Conservation (phyloP, 2,113 vertebrate species). For the Turdus rufiventris region DNA sequence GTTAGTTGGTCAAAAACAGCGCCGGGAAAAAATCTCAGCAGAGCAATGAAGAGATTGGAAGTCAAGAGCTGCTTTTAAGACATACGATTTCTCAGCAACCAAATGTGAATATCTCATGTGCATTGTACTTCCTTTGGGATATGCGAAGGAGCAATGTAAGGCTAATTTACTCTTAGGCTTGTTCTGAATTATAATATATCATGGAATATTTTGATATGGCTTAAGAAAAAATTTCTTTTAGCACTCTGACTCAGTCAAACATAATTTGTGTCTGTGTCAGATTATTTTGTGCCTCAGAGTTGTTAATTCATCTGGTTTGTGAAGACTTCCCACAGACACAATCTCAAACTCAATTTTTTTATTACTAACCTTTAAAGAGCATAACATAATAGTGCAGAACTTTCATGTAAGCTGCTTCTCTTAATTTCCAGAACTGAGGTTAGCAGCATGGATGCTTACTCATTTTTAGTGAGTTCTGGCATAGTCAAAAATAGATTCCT, state of each 20-base stretch:
- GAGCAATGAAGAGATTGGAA: neutral
- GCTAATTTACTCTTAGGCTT: neutral
- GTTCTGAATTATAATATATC: neutral
- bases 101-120: neutral
- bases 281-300: neutral
- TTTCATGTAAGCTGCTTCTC: neutral
- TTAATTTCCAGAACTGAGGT: neutral
- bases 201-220: neutral
- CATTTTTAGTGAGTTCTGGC: neutral
- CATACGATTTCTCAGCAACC: neutral
- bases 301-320: neutral
- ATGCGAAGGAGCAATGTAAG: neutral
- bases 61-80: neutral
- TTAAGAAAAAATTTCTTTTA: neutral
- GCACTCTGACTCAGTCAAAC: neutral
- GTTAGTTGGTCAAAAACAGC: neutral
- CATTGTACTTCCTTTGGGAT: neutral
- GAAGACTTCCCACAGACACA: neutral
- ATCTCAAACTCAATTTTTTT: neutral
- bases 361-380: neutral
- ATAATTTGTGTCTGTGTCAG: neutral
- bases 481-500: neutral
- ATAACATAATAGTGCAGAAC: neutral
- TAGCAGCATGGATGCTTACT: neutral
- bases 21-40: neutral